Base-by-base conservation (phyloP, 2,797 vertebrate genomes). In the Vipera latastei region DNA sequence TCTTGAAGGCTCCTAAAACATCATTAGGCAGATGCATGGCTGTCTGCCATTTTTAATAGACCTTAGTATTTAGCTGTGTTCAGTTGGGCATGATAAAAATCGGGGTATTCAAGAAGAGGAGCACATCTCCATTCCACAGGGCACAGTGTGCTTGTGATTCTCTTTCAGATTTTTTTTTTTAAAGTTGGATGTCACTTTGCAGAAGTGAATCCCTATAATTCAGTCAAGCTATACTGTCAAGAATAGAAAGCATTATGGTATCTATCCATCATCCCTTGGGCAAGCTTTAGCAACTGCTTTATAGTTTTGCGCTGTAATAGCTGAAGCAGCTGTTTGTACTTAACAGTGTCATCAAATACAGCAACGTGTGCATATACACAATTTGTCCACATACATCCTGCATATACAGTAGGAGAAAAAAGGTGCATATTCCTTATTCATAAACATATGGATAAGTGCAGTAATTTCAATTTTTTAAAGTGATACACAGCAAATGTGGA, bases 21-120 rank as follows among this genome's bases (percentile, higher is more conserved):
- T 83, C 90, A 94, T 59, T 90, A 78, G 94, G 94, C 89, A 94
- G 93, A 93, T 91, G 93, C 55, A 89, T 4, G 89, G 86, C 83
- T 13, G 16, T 22, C 32, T 86, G 61, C 57, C 69, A 85, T 89
- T 86, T 53, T 32, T 69, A 48, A 48, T 12, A 22, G 53, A 1
- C 32, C 78, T 78, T 86, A 25, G 22, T 59, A 86, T 65, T 55
- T 32, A 63, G n/a, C 16, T 13, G 25, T 90, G 86, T 32, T 86
- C 25, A 57, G 38, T 2, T 48, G 60, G 18, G 6, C 78, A 92
- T 92, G 73, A 93, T 78, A 93, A 90, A 89, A 93, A 93, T 94
- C 44, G 94, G 89, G 65, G 0, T 86, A 3, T 61, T 94, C 93
- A 93, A 91, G 93, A 93, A 92, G 22, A 95, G 53, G 59, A 91